Evolutionary conservation across 1,140 invertebrate genomes (phyloP), one percentile per base, ranked within the genome.

Genomic region (Pygmarrhopalites habei): DNA sequence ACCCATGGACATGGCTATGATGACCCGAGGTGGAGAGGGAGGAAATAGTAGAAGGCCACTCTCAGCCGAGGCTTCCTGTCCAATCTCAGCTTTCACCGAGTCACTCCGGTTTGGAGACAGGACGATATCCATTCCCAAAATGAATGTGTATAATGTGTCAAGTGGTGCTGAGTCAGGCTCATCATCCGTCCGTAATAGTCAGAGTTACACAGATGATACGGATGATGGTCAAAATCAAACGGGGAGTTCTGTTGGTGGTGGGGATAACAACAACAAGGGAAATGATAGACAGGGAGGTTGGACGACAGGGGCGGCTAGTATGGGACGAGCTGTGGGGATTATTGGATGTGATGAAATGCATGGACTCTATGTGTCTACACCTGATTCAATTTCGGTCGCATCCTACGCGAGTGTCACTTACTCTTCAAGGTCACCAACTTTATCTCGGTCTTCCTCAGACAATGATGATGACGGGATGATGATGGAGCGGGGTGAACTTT

Each of bases 1-100:
- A 88, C 17, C 84, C 86, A 2, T 79, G 81, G 62, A 81, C 4
- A 83, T 88, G 5, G 86, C 86, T 0, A 69, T 88, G 21, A 85
- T 85, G 64, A 88, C 86, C 0, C 85, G 88, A 0, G 83, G 81
- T 3, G 77, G 79, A 0, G n/a, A n/a, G n/a, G n/a, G n/a, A n/a
- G n/a, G n/a, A n/a, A n/a, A n/a, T n/a, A 75, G 73, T 17, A 41
- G 32, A 35, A 29, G 43, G 23, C 53, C 46, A 3, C 44, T 29
- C 32, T 61, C 64, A 17, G 29, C 29, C 19, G 47, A 61, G 15
- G n/a, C 32, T 46, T 19, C 49, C 21, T 62, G 47, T 25, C 46
- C 55, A 23, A 58, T 53, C 29, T 29, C 46, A n/a, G 21, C 49
- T 14, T 58, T 51, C 5, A 57, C 60, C 10, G 52, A 41, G 17